These are phyloP conservation scores for Eutolmus rufibarbis DNA, from an alignment of 2,888 invertebrate species.

Conservation along the genomic window DNA sequence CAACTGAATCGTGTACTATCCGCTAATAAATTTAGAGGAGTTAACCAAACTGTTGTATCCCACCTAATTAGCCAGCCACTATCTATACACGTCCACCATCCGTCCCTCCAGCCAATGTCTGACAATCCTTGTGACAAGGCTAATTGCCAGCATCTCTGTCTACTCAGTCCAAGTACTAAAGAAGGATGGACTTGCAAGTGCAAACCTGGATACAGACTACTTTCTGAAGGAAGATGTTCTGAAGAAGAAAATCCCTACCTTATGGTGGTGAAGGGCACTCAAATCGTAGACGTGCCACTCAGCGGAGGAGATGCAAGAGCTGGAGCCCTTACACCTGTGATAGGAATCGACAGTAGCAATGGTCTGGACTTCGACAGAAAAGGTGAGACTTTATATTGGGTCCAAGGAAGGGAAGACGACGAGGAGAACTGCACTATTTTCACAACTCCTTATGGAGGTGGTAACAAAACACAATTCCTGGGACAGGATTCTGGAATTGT, in stretches of 20 bases:
- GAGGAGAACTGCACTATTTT: slow-evolving; percentile 87
- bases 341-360: slow-evolving; percentile 85
- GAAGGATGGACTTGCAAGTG: slow-evolving; percentile 88
- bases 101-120: slow-evolving; percentile 85
- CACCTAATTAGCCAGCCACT: slow-evolving; percentile 94
- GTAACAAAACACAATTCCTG: slow-evolving; percentile 82
- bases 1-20: slow-evolving; percentile 89
- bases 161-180: slow-evolving; percentile 79
- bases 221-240: slow-evolving; percentile 74
- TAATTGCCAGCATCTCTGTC: slow-evolving; percentile 88
- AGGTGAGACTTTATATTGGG: slow-evolving; percentile 85
- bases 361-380: slow-evolving; percentile 92
- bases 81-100: slow-evolving; percentile 94
- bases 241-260: slow-evolving; percentile 90
- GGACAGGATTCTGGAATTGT: slow-evolving; percentile 85
- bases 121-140: slow-evolving; percentile 78
- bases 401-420: slow-evolving; percentile 79
- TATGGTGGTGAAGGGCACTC: slow-evolving; percentile 87
- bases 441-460: slow-evolving; percentile 83
- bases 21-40: slow-evolving; percentile 90
- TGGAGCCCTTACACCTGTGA: slow-evolving; percentile 84
- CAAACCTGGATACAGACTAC: slow-evolving; percentile 81
- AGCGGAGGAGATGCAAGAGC: slow-evolving; percentile 78
- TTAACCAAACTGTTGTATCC: slow-evolving; percentile 91
- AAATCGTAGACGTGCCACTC: slow-evolving; percentile 84